Base-by-base conservation (phyloP, 1,140 invertebrate species). In the Drosophila malerkotliana region DNA sequence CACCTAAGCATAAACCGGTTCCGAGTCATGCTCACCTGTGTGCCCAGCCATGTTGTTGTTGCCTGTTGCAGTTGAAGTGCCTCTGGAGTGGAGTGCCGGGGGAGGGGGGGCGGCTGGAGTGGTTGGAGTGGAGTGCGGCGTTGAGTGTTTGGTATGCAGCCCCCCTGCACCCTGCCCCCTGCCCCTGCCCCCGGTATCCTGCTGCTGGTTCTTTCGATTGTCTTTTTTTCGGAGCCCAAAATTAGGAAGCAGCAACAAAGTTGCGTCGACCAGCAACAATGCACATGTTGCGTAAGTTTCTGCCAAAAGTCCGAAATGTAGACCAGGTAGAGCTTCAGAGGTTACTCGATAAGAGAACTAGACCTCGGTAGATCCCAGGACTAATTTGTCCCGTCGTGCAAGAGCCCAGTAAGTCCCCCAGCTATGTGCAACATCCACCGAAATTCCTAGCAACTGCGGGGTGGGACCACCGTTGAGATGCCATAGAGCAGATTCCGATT, bases 121-220 rank as follows among this genome's bases (percentile, higher is more conserved):
- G 77, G n/a, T 15, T 44, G 14, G 74, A 79, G 81, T 81, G 60
- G 71, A 87, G 81, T 85, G 82, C 82, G 78, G 78, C 82, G 78
- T 82, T 87, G 82, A 85, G 83, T 85, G 82, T 82, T 85, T 88
- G 82, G 82, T 85, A 85, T 85, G 82, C 78, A 79, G 75, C 32
- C 41, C 60, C 45, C 12, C 12, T 9, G 4, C 41, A 18, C 26
- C 12, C n/a, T 30, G 8, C 44, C 14, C 52, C 21, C 12, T 18
- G 53, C 14, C 52, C 21, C 12, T 18, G 53, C 8, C 24, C 14
- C 12, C 55, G 34, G 55, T 12, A 45, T 32, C 21, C 41, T 45
- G 59, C 47, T 66, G 32, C 34, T 47, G 41, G 39, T 61, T 68
- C 60, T 74, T 73, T 41, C 72, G 71, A 74, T 74, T 74, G 71